Conservation (phyloP, 2,888 invertebrate genomes). For the Minunthozetes semirufus region DNA sequence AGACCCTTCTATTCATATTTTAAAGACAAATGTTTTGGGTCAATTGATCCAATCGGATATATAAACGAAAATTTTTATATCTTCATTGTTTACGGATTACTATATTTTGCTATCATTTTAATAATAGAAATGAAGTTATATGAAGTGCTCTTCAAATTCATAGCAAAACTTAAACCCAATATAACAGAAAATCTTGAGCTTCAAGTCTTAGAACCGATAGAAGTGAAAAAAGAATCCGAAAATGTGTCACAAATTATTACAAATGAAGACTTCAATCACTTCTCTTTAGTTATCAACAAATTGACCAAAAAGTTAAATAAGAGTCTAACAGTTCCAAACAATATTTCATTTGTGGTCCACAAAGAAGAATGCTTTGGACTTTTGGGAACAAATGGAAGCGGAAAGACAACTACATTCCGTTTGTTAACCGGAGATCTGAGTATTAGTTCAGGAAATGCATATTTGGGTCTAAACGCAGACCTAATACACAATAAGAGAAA, state of each 20-base stretch:
- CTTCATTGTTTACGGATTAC: background rate
- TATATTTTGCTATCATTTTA: background rate
- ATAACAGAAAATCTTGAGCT: background rate
- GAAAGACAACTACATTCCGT: constrained; percentile 17
- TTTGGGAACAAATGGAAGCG: constrained; percentile 20
- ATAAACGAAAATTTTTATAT: background rate
- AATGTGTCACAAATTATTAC: background rate
- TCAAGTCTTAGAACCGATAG: background rate
- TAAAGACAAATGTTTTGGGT: background rate
- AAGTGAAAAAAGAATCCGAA: constrained; percentile 3
- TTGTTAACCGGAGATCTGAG: constrained; percentile 7
- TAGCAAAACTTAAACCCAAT: background rate
- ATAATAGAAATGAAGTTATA: background rate
- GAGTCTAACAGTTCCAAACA: background rate
- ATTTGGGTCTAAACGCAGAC: constrained; percentile 9
- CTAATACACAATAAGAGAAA: background rate
- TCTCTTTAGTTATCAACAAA: background rate
- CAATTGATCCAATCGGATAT: background rate
- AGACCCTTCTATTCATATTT: background rate
- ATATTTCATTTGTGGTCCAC: background rate
- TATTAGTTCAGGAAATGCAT: constrained; percentile 12
- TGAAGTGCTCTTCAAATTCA: background rate
- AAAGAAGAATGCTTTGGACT: constrained; percentile 18
- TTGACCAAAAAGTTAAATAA: constrained; percentile 14
- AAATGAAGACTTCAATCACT: background rate